Evolutionary conservation across 1,140 invertebrate species (phyloP).

Genomic region (Saccostrea cuccullata): DNA sequence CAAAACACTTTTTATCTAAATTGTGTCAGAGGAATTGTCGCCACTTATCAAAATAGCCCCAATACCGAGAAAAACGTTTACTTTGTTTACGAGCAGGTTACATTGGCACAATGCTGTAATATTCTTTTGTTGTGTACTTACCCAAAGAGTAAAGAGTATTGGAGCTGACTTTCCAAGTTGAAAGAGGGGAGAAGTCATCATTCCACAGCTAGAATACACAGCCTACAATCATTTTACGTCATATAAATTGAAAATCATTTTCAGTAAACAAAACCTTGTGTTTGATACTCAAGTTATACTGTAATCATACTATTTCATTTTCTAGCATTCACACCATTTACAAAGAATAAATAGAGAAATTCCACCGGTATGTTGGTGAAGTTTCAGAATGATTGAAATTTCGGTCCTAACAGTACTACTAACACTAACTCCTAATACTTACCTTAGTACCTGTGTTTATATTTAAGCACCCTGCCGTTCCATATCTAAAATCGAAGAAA

Average conservation of each 20-base stretch:
- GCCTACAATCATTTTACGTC: constrained; percentile 78
- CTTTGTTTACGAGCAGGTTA: not conserved
- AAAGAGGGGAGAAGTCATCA: constrained; percentile 95
- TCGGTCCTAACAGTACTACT: not conserved
- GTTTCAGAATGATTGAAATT: not conserved
- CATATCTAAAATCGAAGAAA: constrained; percentile 81
- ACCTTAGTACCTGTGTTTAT: constrained; percentile 93
- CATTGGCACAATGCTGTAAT: not conserved
- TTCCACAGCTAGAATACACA: constrained; percentile 89
- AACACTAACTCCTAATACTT: too few species aligned
- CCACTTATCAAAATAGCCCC: constrained; percentile 81
- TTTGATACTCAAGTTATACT: too few species aligned
- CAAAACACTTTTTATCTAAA: not conserved
- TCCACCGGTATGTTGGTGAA: not conserved
- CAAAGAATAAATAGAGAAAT: too few species aligned
- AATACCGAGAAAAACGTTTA: not conserved
- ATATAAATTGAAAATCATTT: not conserved
- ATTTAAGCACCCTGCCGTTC: constrained; percentile 95
- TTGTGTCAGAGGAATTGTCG: too few species aligned
- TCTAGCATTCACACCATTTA: too few species aligned
- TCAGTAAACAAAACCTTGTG: not conserved
- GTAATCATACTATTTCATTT: too few species aligned
- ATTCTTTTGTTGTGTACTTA: constrained; percentile 41
- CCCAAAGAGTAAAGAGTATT: constrained; percentile 85
- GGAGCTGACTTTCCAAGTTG: constrained; percentile 87